These are phyloP conservation scores for Petrocephalus microphthalmus DNA, from an alignment of 2,113 vertebrate genomes.

Conservation along the genomic window DNA sequence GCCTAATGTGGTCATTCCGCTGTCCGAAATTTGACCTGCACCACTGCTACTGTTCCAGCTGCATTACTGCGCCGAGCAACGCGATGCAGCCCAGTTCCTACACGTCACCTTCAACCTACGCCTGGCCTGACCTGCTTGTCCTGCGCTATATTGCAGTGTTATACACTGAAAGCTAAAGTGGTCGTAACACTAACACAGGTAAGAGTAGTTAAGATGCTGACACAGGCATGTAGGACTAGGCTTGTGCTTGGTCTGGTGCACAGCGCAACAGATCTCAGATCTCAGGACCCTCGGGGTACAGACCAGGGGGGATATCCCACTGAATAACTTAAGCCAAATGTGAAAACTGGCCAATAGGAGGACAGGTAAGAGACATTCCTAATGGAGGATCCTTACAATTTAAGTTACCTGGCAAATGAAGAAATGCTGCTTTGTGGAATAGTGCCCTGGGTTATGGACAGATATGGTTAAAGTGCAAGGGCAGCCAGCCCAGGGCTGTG, in stretches of 20 bases:
- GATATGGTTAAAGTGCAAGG: background rate
- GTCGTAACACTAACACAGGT: no score
- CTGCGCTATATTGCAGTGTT: background rate
- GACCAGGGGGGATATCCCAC: background rate
- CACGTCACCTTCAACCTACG: background rate
- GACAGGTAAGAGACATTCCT: background rate
- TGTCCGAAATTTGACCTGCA: background rate
- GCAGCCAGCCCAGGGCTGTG: conserved; percentile 23
- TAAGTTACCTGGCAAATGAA: background rate
- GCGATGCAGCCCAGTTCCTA: background rate
- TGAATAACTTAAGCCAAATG: background rate
- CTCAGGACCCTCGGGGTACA: background rate
- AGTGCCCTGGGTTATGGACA: background rate
- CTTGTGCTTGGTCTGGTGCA: background rate
- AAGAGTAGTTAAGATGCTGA: background rate
- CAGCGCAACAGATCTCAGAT: background rate
- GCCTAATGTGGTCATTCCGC: background rate
- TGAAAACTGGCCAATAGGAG: background rate
- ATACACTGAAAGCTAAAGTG: background rate
- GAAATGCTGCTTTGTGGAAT: background rate
- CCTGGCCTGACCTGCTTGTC: background rate
- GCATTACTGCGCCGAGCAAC: no score
- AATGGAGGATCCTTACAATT: background rate
- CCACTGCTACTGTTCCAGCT: no score
- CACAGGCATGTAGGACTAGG: background rate